Evolutionary conservation across 2,797 vertebrate genomes (phyloP).

Genomic region (Eospalax fontanierii): DNA sequence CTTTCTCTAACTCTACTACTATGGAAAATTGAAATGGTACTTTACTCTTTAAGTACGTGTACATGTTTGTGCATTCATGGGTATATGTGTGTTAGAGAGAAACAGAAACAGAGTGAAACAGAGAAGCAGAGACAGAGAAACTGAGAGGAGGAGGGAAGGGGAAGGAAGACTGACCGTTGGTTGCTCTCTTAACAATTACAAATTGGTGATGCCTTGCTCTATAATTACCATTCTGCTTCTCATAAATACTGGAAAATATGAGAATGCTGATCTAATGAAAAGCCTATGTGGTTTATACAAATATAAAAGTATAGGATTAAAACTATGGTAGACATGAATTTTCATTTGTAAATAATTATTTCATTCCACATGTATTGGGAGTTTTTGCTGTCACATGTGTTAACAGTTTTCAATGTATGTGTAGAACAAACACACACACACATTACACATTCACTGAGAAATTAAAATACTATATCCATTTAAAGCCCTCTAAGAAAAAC

Average conservation of each 20-base stretch:
- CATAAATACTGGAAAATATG: background rate
- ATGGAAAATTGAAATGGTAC: background rate
- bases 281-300: conserved; percentile 1
- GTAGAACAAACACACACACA: background rate
- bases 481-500: background rate
- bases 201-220: background rate
- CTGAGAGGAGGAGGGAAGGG: background rate
- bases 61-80: background rate
- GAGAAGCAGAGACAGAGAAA: background rate
- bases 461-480: background rate
- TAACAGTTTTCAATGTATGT: background rate
- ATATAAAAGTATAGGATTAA: background rate
- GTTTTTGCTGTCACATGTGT: background rate
- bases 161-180: background rate
- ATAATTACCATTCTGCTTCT: conserved; percentile 29
- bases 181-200: conserved; percentile 6
- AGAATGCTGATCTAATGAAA: conserved; percentile 37
- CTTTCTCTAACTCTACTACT: background rate
- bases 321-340: background rate
- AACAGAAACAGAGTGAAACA: background rate
- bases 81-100: background rate
- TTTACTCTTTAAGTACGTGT: conserved; percentile 10
- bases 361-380: background rate
- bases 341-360: background rate
- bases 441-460: conserved; percentile 50